Conservation (phyloP, 1,140 invertebrate species). For the Rhopalosiphum padi region DNA sequence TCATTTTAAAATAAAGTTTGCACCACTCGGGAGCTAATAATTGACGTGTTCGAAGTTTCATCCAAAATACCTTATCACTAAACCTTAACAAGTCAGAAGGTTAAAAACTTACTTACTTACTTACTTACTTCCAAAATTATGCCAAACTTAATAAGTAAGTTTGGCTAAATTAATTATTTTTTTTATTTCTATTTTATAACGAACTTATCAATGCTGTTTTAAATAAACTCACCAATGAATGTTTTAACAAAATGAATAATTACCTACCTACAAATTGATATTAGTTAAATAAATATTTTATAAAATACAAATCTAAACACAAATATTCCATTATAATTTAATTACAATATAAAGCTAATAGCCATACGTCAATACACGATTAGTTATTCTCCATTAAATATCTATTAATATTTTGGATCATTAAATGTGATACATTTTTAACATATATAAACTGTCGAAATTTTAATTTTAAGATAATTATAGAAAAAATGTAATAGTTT, state of each 20-base stretch:
- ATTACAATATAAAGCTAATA: background rate
- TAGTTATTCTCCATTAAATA: no score
- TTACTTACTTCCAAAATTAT: background rate
- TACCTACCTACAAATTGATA: background rate
- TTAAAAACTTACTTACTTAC: background rate
- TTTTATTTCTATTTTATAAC: background rate
- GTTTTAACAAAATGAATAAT: background rate
- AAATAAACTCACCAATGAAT: background rate
- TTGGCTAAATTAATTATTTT: background rate
- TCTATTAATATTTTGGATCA: background rate
- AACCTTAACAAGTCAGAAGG: background rate
- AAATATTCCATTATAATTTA: background rate
- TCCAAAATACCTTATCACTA: background rate
- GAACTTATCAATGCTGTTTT: background rate
- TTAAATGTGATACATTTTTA: background rate
- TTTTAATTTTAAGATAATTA: background rate
- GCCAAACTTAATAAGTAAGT: background rate
- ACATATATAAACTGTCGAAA: background rate
- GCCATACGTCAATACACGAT: background rate
- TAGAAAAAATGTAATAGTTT: background rate
- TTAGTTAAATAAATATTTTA: no score
- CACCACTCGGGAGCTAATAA: conserved; percentile 28
- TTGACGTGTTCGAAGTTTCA: conserved; percentile 31
- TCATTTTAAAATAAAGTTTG: conserved; percentile 43
- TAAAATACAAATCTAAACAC: no score